Evolutionary conservation across 2,888 invertebrate genomes (phyloP).

Genomic region (Drosophila lutescens): DNA sequence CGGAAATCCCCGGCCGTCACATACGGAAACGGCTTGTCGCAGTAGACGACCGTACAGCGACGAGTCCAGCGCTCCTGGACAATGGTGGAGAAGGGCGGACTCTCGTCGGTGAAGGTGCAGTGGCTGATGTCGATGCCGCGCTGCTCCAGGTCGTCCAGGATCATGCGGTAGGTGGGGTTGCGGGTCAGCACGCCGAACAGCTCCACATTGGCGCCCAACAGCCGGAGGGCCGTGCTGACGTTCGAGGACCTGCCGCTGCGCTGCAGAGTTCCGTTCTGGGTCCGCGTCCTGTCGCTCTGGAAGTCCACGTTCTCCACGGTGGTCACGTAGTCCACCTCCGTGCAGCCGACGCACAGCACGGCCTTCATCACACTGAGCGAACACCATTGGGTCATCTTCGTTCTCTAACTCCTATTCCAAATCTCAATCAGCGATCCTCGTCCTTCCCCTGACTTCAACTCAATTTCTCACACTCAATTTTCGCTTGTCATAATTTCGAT

Average conservation of each 20-base stretch:
- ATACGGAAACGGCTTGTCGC: conserved; percentile 81
- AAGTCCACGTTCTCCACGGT: conserved; percentile 11
- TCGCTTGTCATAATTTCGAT: conserved; percentile 2
- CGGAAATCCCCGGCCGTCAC: conserved; percentile 85
- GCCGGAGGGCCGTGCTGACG: conserved; percentile 25
- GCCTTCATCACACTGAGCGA: conserved; percentile 24
- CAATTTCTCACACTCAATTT: background rate
- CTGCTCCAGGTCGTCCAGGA: conserved; percentile 19
- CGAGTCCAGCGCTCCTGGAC: conserved; percentile 84
- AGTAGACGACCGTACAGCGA: conserved; percentile 86
- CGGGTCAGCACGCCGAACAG: conserved; percentile 29
- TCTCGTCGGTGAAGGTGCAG: conserved; percentile 47
- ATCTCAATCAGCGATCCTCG: background rate
- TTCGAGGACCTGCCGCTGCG: conserved; percentile 36
- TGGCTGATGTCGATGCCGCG: conserved; percentile 14
- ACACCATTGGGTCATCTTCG: conserved; percentile 14
- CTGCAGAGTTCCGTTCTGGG: conserved; percentile 2
- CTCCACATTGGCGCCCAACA: conserved; percentile 28
- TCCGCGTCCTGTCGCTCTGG: background rate
- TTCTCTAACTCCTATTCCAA: background rate
- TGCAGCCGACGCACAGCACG: conserved; percentile 42
- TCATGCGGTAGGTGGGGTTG: background rate
- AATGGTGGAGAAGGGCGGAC: conserved; percentile 87
- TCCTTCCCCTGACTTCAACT: background rate
- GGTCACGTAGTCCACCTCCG: conserved; percentile 29